These are phyloP conservation scores for Tachysurus vachellii DNA, from an alignment of 2,113 vertebrate species.

Conservation along the genomic window DNA sequence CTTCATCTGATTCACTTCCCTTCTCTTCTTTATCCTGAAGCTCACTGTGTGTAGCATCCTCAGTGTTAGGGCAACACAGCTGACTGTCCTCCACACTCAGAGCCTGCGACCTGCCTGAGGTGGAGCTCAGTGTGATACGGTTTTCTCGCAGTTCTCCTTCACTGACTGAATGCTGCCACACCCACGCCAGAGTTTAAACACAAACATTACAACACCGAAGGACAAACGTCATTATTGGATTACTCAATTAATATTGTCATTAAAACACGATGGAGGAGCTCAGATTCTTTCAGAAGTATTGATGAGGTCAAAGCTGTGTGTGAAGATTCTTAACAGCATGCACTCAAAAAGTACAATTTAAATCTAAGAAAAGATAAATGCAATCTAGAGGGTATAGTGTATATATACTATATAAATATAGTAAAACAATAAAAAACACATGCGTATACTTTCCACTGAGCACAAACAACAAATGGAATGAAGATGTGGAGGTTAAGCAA, in stretches of 20 bases:
- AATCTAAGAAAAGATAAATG: not conserved
- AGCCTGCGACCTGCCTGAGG: constrained; percentile 54
- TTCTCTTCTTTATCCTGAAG: constrained; percentile 49
- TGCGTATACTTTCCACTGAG: not conserved
- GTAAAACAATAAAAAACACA: not conserved
- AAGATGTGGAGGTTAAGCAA: not conserved
- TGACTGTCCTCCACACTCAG: constrained; percentile 57
- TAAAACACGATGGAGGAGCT: no score
- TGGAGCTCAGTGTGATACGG: constrained; percentile 49
- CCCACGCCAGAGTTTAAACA: not conserved
- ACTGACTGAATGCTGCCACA: constrained; percentile 73
- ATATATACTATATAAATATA: no score
- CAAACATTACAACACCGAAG: not conserved
- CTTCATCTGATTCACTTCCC: constrained; percentile 70
- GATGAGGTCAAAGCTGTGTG: not conserved
- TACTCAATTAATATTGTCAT: not conserved
- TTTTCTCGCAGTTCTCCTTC: constrained; percentile 65
- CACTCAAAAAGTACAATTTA: not conserved
- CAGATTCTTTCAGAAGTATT: not conserved
- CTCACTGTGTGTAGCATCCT: constrained; percentile 21
- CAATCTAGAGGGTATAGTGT: not conserved
- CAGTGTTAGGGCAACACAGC: constrained; percentile 61
- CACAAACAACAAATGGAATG: not conserved
- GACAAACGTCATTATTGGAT: not conserved
- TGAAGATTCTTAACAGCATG: not conserved